These are phyloP conservation scores for Amphipyra berbera DNA, from an alignment of 2,888 invertebrate genomes.

Conservation along the genomic window DNA sequence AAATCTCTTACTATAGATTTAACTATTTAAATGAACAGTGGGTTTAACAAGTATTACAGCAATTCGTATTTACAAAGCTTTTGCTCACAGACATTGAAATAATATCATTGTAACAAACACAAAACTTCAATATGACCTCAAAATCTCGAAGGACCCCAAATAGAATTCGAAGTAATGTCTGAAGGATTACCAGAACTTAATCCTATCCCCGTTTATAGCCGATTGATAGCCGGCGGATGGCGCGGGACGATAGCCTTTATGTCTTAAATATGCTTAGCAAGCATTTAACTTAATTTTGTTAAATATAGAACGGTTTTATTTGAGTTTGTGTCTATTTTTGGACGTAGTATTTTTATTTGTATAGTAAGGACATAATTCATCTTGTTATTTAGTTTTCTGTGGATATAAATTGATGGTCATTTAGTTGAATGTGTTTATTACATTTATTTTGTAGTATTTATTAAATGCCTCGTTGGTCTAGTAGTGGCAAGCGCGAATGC, in stretches of 20 bases:
- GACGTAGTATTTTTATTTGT: background rate
- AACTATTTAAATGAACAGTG: too few species aligned
- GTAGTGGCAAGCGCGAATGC: too few species aligned
- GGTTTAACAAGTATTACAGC: too few species aligned
- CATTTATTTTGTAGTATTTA: too few species aligned
- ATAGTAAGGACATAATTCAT: background rate
- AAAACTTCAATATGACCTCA: background rate
- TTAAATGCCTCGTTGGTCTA: too few species aligned
- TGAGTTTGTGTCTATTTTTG: background rate
- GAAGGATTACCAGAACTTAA: conserved; percentile 69
- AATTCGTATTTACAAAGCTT: too few species aligned
- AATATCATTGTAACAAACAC: too few species aligned
- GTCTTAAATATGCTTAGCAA: conserved; percentile 56
- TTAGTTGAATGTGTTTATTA: too few species aligned
- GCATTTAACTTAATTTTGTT: conserved; percentile 37
- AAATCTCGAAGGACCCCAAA: conserved; percentile 48
- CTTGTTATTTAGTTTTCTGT: too few species aligned
- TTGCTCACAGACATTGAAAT: too few species aligned
- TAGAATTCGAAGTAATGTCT: conserved; percentile 63
- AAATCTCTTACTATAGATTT: too few species aligned
- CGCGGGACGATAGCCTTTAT: conserved; percentile 46
- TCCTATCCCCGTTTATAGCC: conserved; percentile 65
- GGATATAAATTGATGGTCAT: too few species aligned
- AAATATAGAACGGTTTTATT: background rate
- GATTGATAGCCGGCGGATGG: conserved; percentile 61